Percentiles rank a stretch among this genome's conserved stretches.
Conservation (phyloP, 2,888 invertebrate species). For the Microplitis manilae region DNA sequence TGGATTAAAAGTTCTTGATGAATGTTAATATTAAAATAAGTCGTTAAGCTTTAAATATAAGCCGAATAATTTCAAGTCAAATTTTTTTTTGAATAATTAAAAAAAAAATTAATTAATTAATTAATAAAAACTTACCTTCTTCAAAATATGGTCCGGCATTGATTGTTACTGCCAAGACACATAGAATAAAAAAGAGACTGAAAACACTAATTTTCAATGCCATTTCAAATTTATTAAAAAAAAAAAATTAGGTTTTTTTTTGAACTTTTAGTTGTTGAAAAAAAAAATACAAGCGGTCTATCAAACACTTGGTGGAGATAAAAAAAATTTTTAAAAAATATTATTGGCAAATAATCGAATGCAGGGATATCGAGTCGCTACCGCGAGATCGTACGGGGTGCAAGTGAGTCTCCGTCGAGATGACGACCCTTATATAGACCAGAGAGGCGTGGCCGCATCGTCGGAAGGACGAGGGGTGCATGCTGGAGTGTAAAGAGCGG, state of each 20-base stretch:
- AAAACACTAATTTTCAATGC: constrained; percentile 62
- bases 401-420: constrained; percentile 62
- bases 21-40: too few species aligned
- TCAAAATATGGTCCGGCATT: constrained; percentile 64
- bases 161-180: constrained; percentile 56
- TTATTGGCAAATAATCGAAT: neutral
- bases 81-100: neutral
- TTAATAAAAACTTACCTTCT: constrained; percentile 60
- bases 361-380: constrained; percentile 17
- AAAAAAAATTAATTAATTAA: neutral
- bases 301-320: too few species aligned
- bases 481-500: constrained; percentile 34
- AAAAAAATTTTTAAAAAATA: neutral
- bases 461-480: constrained; percentile 41
- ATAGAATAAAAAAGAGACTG: constrained; percentile 58
- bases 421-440: constrained; percentile 66
- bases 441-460: constrained; percentile 64
- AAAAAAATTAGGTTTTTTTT: neutral
- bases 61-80: neutral
- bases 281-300: neutral
- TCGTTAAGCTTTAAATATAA: neutral
- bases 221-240: constrained; percentile 36
- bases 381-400: constrained; percentile 55
- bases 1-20: too few species aligned
- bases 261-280: too few species aligned